Evolutionary conservation across 1,140 invertebrate species (phyloP).

Genomic region (Cydia pomonella): DNA sequence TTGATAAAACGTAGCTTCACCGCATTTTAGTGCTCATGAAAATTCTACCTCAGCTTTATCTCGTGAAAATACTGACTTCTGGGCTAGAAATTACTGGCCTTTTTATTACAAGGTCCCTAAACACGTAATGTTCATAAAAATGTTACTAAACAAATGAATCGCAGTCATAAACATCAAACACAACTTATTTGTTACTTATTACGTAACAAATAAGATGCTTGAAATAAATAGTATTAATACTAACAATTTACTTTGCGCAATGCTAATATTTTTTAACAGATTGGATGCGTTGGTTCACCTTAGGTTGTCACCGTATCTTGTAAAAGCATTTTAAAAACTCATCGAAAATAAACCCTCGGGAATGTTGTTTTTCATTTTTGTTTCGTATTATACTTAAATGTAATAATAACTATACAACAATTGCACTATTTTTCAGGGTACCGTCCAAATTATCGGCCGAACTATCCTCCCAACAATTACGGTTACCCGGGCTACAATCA

Average conservation of each 20-base stretch:
- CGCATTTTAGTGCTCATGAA: slow-evolving; percentile 29
- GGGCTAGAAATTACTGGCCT: slow-evolving; percentile 15
- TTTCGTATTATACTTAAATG: background rate
- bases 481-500: slow-evolving; percentile 38
- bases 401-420: background rate
- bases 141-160: background rate
- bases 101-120: slow-evolving; percentile 14
- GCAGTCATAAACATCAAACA: background rate
- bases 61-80: slow-evolving; percentile 10
- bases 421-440: slow-evolving; percentile 51
- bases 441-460: slow-evolving; percentile 56
- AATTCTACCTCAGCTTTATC: slow-evolving; percentile 5
- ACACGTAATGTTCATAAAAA: slow-evolving; percentile 17
- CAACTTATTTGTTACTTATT: background rate
- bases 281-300: too few species aligned
- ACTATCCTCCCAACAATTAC: slow-evolving; percentile 45
- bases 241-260: too few species aligned
- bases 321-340: too few species aligned
- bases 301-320: too few species aligned
- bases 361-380: too few species aligned
- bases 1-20: slow-evolving; percentile 20
- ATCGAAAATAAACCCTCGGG: too few species aligned
- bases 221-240: too few species aligned
- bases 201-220: too few species aligned
- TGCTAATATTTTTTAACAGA: background rate